Evolutionary conservation across 2,888 invertebrate species (phyloP).

Genomic region (Catotricha subobsoleta): DNA sequence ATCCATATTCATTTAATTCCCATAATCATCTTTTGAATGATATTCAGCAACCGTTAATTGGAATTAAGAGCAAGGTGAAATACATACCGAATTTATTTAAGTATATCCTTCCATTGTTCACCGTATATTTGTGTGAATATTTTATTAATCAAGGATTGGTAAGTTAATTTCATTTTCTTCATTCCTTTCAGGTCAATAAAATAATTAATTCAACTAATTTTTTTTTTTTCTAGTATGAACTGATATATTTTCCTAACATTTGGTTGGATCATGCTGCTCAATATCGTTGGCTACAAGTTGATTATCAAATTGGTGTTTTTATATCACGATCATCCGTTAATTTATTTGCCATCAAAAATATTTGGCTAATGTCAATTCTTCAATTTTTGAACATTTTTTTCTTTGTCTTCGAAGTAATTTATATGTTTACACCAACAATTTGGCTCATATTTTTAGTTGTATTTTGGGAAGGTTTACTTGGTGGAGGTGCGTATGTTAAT

Average conservation of each 20-base stretch:
- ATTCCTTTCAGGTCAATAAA: not conserved
- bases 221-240: conserved; percentile 42
- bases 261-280: conserved; percentile 41
- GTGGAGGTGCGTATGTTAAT: conserved; percentile 62
- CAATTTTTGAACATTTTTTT: conserved; percentile 45
- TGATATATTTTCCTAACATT: conserved; percentile 46
- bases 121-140: conserved; percentile 71
- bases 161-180: conserved; percentile 19
- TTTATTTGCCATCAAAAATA: conserved; percentile 41
- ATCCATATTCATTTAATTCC: no score
- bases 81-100: conserved; percentile 41
- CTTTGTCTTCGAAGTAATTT: conserved; percentile 43
- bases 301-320: conserved; percentile 70
- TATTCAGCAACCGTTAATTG: no score
- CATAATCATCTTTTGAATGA: no score
- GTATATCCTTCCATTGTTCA: conserved; percentile 56
- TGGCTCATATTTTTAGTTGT: conserved; percentile 46
- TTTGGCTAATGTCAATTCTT: conserved; percentile 55
- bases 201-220: no score
- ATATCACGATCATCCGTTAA: conserved; percentile 66
- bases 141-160: conserved; percentile 78
- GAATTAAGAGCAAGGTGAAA: conserved; percentile 22
- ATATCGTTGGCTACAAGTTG: conserved; percentile 66
- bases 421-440: conserved; percentile 43
- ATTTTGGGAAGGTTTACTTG: conserved; percentile 55